These are phyloP conservation scores for Camelus bactrianus DNA, from an alignment of 2,113 vertebrate species.

Conservation along the genomic window DNA sequence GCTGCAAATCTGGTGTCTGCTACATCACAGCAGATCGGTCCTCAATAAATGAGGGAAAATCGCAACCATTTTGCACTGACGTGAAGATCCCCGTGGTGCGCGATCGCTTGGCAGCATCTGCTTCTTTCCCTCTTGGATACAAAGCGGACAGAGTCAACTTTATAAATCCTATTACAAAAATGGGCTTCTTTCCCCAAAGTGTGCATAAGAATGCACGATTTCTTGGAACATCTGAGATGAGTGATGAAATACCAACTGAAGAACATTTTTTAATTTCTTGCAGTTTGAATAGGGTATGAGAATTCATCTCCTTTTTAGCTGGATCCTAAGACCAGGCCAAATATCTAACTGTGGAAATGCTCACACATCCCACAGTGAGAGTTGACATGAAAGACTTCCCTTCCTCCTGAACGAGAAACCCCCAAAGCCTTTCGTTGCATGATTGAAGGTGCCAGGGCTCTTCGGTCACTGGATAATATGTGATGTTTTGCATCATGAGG, in stretches of 20 bases:
- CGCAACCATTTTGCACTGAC: neutral
- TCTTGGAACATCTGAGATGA: slow-evolving; percentile 47
- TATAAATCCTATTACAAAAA: slow-evolving; percentile 65
- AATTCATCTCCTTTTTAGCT: slow-evolving; percentile 33
- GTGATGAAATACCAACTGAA: slow-evolving; percentile 49
- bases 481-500: slow-evolving; percentile 22
- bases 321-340: slow-evolving; percentile 9
- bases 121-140: neutral
- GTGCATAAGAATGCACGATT: neutral
- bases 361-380: neutral
- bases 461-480: neutral
- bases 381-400: slow-evolving; percentile 56
- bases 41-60: slow-evolving; percentile 52
- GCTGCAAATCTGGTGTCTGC: slow-evolving; percentile 30
- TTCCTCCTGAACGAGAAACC: slow-evolving; percentile 50
- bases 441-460: slow-evolving; percentile 57
- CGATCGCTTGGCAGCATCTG: neutral
- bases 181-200: slow-evolving; percentile 41
- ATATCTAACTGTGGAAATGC: slow-evolving; percentile 27
- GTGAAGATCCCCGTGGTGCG: neutral
- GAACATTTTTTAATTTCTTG: slow-evolving; percentile 44
- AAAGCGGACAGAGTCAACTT: slow-evolving; percentile 59
- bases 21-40: neutral
- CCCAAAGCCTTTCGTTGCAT: neutral
- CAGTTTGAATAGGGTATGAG: slow-evolving; percentile 17